Evolutionary conservation across 2,113 vertebrate genomes (phyloP), one percentile per base, ranked within the genome.

Genomic region (Channa maculata): DNA sequence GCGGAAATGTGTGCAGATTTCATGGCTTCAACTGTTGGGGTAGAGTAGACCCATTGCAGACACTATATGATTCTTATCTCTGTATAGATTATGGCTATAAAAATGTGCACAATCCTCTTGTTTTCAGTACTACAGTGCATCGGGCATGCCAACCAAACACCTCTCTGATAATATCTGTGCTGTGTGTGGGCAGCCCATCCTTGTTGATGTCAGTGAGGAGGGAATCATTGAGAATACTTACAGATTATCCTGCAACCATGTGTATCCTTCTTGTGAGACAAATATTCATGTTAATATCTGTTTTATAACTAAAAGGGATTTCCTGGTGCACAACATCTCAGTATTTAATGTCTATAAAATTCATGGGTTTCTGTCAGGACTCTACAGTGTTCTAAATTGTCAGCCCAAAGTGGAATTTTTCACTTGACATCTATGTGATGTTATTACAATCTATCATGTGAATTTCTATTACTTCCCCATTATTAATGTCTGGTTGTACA

Each of bases 221-320:
- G 98, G 98, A 10, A 99, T 99, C 80, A 97, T 99, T 0, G 98
- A 99, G 93, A 99, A 99, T 92, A 99, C 98, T 0, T 99, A 97
- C 85, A 94, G 97, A 58, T 94, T 99, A 15, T 97, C 97, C 90
- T 99, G 98, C 94, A 98, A 99, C 87, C 98, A 99, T 9, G 97
- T 99, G 98, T 99, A 99, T 99, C 97, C 96, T 97, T 84, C n/a
- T 14, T 0, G 2, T 44, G 12, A 8, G 8, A 57, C 7, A 38
- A 3, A 38, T n/a, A 67, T 9, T 46, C 3, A 10, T 54, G 6
- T 3, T 6, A 24, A 24, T 15, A 7, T 62, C 11, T 33, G 2
- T 48, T 7, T 41, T 11, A 6, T 12, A 3, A 5, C 13, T 55
- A 37, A 82, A 75, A 63, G 62, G 49, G 58, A 84, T 79, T 68